These are phyloP conservation scores for Drusus annulatus DNA, from an alignment of 1,140 invertebrate species.

Conservation along the genomic window DNA sequence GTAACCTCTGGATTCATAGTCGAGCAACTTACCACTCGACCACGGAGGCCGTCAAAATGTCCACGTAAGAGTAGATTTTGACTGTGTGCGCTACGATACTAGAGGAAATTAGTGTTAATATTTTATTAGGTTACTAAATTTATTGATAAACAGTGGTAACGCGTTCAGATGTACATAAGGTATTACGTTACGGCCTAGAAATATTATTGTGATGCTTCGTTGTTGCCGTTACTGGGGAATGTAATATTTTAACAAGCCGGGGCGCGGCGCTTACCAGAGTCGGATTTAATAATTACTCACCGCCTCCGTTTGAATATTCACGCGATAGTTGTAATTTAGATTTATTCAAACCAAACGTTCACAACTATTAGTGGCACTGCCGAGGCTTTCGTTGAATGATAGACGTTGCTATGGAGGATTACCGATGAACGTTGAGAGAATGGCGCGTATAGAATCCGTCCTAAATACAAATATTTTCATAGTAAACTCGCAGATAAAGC, in stretches of 20 bases:
- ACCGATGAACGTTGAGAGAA: not conserved
- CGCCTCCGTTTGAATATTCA: constrained; percentile 33
- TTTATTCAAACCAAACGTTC: constrained; percentile 30
- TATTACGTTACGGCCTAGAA: not conserved
- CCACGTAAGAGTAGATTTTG: no score
- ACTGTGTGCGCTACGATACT: no score
- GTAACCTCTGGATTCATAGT: no score
- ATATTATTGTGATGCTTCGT: constrained; percentile 13
- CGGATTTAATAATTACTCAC: constrained; percentile 36
- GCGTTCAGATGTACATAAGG: not conserved
- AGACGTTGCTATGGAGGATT: constrained; percentile 6
- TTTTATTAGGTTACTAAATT: no score
- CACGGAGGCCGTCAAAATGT: no score
- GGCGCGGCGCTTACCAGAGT: not conserved
- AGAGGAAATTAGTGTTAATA: no score
- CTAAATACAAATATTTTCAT: no score
- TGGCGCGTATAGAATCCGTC: no score
- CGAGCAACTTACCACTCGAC: no score
- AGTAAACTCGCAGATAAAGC: no score
- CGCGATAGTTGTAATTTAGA: constrained; percentile 30
- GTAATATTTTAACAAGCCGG: constrained; percentile 7
- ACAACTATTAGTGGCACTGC: constrained; percentile 9
- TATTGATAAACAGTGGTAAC: no score
- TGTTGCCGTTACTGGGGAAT: constrained; percentile 14
- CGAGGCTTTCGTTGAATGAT: not conserved